A percentile compares a stretch with the other conserved stretches of the same genome.
Conservation (phyloP, 2,113 vertebrate species). For the Lampris incognitus region DNA sequence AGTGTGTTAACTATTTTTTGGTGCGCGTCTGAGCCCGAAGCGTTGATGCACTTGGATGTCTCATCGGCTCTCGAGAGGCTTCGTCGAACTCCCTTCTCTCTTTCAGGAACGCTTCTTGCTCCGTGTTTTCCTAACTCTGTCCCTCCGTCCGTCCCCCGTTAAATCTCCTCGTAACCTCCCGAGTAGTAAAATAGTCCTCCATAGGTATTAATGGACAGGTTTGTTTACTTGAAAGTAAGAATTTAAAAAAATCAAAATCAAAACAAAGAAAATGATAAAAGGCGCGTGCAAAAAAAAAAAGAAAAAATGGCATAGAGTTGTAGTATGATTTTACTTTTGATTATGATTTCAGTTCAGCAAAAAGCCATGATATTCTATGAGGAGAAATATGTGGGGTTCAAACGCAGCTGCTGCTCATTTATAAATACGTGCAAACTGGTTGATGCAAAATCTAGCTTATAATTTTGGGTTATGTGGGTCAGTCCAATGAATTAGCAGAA, state of each 20-base stretch:
- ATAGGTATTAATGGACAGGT: slow-evolving; percentile 48
- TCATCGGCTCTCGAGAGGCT: slow-evolving; percentile 53
- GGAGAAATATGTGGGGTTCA: slow-evolving; percentile 33
- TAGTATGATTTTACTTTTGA: slow-evolving; percentile 24
- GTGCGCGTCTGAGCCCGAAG: slow-evolving; percentile 34
- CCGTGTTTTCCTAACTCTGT: slow-evolving; percentile 35
- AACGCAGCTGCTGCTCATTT: slow-evolving; percentile 30
- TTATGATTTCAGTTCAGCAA: slow-evolving; percentile 4
- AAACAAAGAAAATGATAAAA: background rate
- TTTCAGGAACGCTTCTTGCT: slow-evolving; percentile 50
- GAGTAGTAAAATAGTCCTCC: slow-evolving; percentile 52
- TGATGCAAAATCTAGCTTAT: slow-evolving; percentile 66
- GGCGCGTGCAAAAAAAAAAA: too few relatives aligned
- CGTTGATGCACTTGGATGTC: slow-evolving; percentile 58
- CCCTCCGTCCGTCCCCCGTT: slow-evolving; percentile 52
- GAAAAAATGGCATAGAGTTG: background rate
- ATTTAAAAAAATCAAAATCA: slow-evolving; percentile 21
- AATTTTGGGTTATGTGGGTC: slow-evolving; percentile 78
- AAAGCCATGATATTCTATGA: background rate
- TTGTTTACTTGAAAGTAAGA: slow-evolving; percentile 45
- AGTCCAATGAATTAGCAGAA: slow-evolving; percentile 65
- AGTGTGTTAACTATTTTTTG: slow-evolving; percentile 39
- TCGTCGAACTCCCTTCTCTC: slow-evolving; percentile 58
- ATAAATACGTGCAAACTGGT: slow-evolving; percentile 53
- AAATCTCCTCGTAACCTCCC: slow-evolving; percentile 41